Evolutionary conservation across 2,113 vertebrate genomes (phyloP).

Genomic region (Glaucomys volans): DNA sequence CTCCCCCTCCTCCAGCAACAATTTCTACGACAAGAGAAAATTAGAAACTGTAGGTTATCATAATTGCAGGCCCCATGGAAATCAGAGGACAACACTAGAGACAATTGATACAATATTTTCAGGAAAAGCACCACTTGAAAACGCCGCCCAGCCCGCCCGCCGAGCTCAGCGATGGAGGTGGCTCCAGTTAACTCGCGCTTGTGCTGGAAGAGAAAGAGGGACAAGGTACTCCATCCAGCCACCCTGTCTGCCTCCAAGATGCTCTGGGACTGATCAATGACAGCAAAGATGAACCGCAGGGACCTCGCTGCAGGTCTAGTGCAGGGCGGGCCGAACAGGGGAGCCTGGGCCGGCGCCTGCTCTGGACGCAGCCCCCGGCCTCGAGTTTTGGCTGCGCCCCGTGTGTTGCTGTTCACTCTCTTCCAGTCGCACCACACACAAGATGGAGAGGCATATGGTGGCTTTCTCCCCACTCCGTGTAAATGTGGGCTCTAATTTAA

Average conservation of each 20-base stretch:
- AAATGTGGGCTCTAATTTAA: constrained; percentile 64
- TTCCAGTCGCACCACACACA: constrained; percentile 63
- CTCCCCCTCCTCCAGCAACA: not conserved
- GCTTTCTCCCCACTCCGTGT: constrained; percentile 6
- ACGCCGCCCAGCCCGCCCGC: not conserved
- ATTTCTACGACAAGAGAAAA: not conserved
- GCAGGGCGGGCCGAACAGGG: not conserved
- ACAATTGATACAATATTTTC: not conserved
- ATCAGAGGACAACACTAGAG: not conserved
- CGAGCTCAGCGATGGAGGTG: not conserved
- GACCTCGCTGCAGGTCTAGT: constrained; percentile 49
- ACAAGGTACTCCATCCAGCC: constrained; percentile 37
- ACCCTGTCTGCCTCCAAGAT: constrained; percentile 57
- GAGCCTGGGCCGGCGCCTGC: not conserved
- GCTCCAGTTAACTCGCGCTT: not conserved
- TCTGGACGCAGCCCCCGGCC: constrained; percentile 41
- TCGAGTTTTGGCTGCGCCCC: constrained; percentile 14
- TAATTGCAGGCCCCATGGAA: not conserved
- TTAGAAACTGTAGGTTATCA: not conserved
- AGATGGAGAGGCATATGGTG: constrained; percentile 66
- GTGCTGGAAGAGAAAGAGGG: constrained; percentile 57
- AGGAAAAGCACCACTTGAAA: not conserved
- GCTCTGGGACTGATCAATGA: constrained; percentile 55
- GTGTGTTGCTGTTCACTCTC: constrained; percentile 22
- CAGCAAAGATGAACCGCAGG: constrained; percentile 33